phyloP scores from a whole-genome alignment of 2,113 vertebrate genomes.

The Murina feae region DNA sequence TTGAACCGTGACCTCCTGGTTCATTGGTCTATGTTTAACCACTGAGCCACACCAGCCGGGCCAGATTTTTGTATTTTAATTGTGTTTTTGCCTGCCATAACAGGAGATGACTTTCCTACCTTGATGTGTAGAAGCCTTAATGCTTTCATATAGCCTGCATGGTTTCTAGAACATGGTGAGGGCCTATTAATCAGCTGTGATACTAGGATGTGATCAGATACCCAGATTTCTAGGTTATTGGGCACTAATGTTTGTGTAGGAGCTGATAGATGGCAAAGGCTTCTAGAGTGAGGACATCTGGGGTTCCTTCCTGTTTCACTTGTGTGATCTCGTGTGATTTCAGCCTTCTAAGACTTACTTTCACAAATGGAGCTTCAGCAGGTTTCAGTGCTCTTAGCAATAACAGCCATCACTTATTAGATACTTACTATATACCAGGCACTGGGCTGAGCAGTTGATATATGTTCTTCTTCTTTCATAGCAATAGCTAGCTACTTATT shows the following conservation, averaged over 20 bases:
- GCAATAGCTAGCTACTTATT: neutral
- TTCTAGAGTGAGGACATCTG: constrained; percentile 41
- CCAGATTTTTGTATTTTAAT: neutral
- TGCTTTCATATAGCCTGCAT: neutral
- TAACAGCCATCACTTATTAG: neutral
- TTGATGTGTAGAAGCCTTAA: neutral
- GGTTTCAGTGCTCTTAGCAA: neutral
- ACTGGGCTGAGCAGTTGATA: neutral
- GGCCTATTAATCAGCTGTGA: constrained; percentile 13
- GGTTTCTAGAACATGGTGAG: neutral
- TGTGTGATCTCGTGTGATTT: neutral
- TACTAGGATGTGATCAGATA: constrained; percentile 26
- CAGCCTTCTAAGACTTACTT: neutral
- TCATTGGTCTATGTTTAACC: too few relatives aligned
- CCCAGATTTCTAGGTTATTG: constrained; percentile 38
- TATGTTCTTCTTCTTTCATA: neutral
- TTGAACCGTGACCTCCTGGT: too few relatives aligned
- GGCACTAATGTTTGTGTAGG: neutral
- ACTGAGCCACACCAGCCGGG: too few relatives aligned
- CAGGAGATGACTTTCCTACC: neutral
- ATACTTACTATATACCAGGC: neutral
- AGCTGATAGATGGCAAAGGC: neutral
- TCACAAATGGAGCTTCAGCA: neutral
- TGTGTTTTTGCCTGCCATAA: neutral
- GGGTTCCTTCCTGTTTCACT: neutral